Percentiles rank a stretch among this genome's conserved stretches.
Evolutionary conservation across 2,888 invertebrate species (phyloP).

Genomic region (Philereme transversata): DNA sequence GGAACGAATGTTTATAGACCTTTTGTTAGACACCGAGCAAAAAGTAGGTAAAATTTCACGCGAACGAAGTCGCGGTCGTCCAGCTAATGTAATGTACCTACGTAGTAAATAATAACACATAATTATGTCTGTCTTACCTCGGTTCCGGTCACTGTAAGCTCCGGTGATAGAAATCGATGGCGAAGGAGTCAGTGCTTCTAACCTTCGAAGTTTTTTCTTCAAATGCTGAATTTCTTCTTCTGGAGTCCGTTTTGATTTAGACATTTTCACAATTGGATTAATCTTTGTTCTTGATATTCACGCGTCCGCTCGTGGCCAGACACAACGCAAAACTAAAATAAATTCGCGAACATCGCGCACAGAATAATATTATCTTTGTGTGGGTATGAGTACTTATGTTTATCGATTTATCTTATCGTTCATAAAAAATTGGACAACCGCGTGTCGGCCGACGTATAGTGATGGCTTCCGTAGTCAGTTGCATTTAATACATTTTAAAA

Average conservation of each 20-base stretch:
- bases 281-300: background rate
- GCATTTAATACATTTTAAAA: too few relatives aligned
- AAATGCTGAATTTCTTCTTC: conserved; percentile 17
- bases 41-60: too few relatives aligned
- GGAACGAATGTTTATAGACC: too few relatives aligned
- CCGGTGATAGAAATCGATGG: conserved; percentile 2
- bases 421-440: too few relatives aligned
- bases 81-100: too few relatives aligned
- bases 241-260: conserved; percentile 6
- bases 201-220: conserved; percentile 11
- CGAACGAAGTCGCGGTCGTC: too few relatives aligned
- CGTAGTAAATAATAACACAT: too few relatives aligned
- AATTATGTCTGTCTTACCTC: conserved; percentile 2
- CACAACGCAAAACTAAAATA: background rate
- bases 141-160: background rate
- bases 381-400: too few relatives aligned
- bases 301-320: background rate
- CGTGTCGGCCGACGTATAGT: too few relatives aligned
- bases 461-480: too few relatives aligned
- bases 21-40: too few relatives aligned
- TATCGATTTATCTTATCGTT: too few relatives aligned
- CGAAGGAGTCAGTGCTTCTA: background rate
- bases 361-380: background rate
- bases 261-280: background rate
- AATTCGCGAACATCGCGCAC: background rate